A percentile compares a stretch with the other conserved stretches of the same genome.
These are phyloP conservation scores for Corythornis madagascariensis DNA, from an alignment of 2,113 vertebrate genomes.

Conservation along the genomic window DNA sequence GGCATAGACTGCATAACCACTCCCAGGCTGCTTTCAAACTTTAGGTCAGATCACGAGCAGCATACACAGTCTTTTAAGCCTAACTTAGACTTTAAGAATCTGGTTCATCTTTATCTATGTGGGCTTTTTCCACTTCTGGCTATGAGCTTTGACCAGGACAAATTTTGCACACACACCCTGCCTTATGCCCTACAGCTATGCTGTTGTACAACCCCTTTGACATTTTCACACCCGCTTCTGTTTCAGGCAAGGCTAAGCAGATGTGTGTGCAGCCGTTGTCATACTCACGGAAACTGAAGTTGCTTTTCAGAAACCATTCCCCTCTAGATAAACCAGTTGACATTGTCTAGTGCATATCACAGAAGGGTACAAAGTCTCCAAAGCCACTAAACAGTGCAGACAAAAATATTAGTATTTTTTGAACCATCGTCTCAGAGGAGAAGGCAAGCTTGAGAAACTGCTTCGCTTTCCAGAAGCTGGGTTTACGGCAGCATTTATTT, in stretches of 20 bases:
- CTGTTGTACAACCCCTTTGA: not conserved
- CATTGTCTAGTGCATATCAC: not conserved
- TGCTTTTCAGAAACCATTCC: not conserved
- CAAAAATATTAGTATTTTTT: not conserved
- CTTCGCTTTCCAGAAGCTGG: not conserved
- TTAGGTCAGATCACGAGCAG: not conserved
- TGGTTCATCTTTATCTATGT: rapidly evolving
- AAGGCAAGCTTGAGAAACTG: not conserved
- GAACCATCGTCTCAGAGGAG: not conserved
- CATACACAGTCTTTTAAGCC: not conserved
- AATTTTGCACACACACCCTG: not conserved
- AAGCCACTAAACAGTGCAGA: not conserved
- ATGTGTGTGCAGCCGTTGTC: not conserved
- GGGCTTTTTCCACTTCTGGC: not conserved
- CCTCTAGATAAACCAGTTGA: not conserved
- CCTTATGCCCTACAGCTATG: not conserved
- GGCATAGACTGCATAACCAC: rapidly evolving
- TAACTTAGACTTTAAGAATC: not conserved
- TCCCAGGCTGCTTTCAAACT: not conserved
- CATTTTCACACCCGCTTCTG: not conserved
- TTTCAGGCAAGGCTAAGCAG: not conserved
- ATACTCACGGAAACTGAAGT: not conserved
- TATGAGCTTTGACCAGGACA: not conserved
- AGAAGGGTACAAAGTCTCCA: not conserved
- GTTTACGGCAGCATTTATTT: not conserved